Percentiles rank a stretch among this genome's conserved stretches.
Evolutionary conservation across 2,113 vertebrate species (phyloP).

Genomic region (Salvelinus namaycush): DNA sequence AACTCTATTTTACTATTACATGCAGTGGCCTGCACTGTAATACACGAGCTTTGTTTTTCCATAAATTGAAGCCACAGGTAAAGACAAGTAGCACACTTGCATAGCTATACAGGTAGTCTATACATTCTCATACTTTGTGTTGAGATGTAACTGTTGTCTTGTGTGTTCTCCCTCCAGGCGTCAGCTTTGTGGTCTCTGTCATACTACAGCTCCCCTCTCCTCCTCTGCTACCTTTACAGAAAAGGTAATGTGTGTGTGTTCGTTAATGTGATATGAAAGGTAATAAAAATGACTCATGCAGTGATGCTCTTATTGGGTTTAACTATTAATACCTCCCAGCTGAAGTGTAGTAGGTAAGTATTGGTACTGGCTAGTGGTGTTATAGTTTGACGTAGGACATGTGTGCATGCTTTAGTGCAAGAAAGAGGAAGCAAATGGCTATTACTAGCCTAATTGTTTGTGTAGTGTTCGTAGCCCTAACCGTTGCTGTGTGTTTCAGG

Average conservation of each 20-base stretch:
- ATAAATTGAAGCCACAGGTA: neutral
- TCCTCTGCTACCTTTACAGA: conserved; percentile 87
- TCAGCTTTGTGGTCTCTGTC: conserved; percentile 87
- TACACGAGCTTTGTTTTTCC: no score
- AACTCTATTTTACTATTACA: neutral
- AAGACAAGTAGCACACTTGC: neutral
- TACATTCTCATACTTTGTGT: neutral
- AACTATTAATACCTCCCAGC: neutral
- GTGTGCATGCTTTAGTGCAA: neutral
- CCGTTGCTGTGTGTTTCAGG: conserved; percentile 57
- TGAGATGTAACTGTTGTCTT: conserved; percentile 35
- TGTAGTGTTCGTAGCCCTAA: conserved; percentile 1
- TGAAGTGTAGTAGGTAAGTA: neutral
- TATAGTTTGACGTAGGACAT: neutral
- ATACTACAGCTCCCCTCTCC: conserved; percentile 87
- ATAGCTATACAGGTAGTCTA: neutral
- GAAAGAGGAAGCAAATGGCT: neutral
- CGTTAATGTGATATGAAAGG: neutral
- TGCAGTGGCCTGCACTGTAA: no score
- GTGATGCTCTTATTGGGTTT: neutral
- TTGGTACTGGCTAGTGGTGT: no score
- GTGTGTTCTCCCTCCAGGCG: conserved; percentile 74
- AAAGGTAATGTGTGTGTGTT: conserved; percentile 76
- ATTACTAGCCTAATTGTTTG: neutral
- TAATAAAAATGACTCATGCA: neutral